Percentiles rank a stretch among this genome's conserved stretches.
Conservation (phyloP, 2,797 vertebrate genomes). For the Poecile montanus region DNA sequence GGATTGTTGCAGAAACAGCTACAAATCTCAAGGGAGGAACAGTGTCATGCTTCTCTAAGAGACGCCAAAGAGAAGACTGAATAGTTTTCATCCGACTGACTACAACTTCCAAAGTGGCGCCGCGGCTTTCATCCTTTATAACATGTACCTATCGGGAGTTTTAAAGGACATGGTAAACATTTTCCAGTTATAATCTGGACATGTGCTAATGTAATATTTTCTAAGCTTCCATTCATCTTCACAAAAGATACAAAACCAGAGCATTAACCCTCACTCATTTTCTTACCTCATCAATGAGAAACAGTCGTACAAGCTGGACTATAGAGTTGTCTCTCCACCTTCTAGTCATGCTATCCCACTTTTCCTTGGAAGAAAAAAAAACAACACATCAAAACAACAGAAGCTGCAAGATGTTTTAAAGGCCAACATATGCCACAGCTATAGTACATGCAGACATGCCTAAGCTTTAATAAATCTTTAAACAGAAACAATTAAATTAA, state of each 20-base stretch:
- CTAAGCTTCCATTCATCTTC: slow-evolving; percentile 2
- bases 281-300: slow-evolving; percentile 92
- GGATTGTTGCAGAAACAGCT: slow-evolving; percentile 95
- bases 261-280: not conserved
- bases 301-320: slow-evolving; percentile 90
- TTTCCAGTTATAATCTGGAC: slow-evolving; percentile 16
- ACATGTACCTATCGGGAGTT: slow-evolving; percentile 85
- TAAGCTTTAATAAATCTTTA: not conserved
- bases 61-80: slow-evolving; percentile 77
- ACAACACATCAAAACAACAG: not conserved
- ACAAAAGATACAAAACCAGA: not conserved
- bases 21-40: slow-evolving; percentile 87
- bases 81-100: slow-evolving; percentile 98
- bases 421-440: not conserved
- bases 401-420: not conserved
- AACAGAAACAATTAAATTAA: not conserved
- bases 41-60: slow-evolving; percentile 66
- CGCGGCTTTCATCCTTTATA: slow-evolving; percentile 92
- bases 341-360: slow-evolving; percentile 98
- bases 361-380: slow-evolving; percentile 82
- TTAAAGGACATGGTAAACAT: not conserved
- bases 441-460: not conserved
- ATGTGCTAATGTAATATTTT: not conserved
- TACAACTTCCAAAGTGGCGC: slow-evolving; percentile 95
- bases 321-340: slow-evolving; percentile 94